phyloP scores from a whole-genome alignment of 2,797 vertebrate species.

The Pangasius macronema region DNA sequence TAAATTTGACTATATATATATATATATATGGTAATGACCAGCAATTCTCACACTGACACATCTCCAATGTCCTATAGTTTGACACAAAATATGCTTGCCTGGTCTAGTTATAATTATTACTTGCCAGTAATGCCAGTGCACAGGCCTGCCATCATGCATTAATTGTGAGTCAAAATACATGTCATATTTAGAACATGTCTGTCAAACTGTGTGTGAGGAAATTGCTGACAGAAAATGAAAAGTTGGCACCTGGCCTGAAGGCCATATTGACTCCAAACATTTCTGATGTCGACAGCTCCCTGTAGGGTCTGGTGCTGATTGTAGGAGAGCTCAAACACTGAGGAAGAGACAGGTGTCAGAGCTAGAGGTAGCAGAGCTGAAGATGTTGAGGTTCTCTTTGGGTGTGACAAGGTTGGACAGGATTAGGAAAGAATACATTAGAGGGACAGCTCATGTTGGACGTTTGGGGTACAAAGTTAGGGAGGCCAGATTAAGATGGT shows the following conservation, averaged over 20 bases:
- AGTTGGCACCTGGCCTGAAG: slow-evolving; percentile 23
- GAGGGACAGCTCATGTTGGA: too few species aligned
- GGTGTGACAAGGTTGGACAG: too few species aligned
- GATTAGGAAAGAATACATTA: too few species aligned
- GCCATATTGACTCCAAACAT: slow-evolving; percentile 14
- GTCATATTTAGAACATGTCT: slow-evolving; percentile 3
- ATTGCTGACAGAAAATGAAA: slow-evolving; percentile 25
- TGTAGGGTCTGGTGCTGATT: slow-evolving; percentile 17
- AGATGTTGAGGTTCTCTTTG: too few species aligned
- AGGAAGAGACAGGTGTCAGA: too few species aligned
- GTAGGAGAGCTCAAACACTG: slow-evolving; percentile 17
- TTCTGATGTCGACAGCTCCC: slow-evolving; percentile 27
- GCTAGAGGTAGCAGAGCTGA: too few species aligned
- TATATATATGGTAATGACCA: background rate
- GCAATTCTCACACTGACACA: background rate
- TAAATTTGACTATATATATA: background rate
- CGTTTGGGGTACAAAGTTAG: too few species aligned
- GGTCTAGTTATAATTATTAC: background rate
- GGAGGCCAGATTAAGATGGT: too few species aligned
- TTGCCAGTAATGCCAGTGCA: background rate
- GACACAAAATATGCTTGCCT: background rate
- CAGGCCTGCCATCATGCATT: background rate
- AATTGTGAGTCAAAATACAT: background rate
- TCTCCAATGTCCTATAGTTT: background rate
- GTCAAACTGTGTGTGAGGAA: background rate